phyloP scores from a whole-genome alignment of 2,113 vertebrate species.

The Phocoena phocoena region DNA sequence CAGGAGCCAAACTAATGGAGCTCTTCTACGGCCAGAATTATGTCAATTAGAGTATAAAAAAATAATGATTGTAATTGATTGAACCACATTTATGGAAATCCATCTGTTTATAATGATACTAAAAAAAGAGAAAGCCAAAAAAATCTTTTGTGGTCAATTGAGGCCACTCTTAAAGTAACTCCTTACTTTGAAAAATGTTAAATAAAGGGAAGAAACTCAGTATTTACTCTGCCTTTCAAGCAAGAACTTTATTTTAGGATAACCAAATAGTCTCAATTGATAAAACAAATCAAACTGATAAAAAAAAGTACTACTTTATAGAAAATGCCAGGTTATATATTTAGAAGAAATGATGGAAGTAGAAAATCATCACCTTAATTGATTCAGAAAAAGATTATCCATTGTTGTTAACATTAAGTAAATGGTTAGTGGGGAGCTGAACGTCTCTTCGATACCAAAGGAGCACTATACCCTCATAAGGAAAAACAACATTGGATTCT shows the following conservation, averaged over 20 bases:
- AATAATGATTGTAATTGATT: neutral
- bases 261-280: neutral
- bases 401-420: neutral
- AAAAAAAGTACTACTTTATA: neutral
- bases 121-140: neutral
- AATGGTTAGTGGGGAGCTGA: neutral
- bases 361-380: neutral
- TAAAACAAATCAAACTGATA: neutral
- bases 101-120: neutral
- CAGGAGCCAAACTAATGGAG: neutral
- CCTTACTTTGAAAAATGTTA: neutral
- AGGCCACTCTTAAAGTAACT: neutral
- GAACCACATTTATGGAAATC: neutral
- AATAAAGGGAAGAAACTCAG: neutral
- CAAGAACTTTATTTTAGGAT: slow-evolving; percentile 15
- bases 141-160: neutral
- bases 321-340: neutral
- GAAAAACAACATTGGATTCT: neutral
- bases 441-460: neutral
- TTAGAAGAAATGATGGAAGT: neutral
- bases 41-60: neutral
- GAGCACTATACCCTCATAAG: neutral
- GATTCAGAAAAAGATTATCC: neutral
- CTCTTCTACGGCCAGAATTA: slow-evolving; percentile 18
- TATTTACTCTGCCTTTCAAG: neutral